Evolutionary conservation across 2,113 vertebrate genomes (phyloP).

Genomic region (Pluvialis apricaria): DNA sequence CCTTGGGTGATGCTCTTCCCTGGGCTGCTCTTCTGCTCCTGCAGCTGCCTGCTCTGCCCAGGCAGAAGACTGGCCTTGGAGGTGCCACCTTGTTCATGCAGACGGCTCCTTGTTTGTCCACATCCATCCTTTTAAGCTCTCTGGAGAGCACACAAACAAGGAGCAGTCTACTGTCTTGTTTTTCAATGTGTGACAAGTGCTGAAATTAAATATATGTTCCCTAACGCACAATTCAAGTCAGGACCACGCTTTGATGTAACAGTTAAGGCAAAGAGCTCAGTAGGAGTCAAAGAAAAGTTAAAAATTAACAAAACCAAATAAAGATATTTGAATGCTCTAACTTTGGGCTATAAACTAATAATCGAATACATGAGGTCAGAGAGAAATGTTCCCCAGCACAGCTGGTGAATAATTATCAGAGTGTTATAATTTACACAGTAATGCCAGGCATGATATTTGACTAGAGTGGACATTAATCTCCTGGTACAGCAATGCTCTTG

Average conservation of each 20-base stretch:
- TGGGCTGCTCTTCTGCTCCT: background rate
- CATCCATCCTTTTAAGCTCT: background rate
- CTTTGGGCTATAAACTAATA: background rate
- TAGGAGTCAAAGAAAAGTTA: background rate
- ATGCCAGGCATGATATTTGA: background rate
- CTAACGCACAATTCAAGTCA: background rate
- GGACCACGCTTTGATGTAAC: background rate
- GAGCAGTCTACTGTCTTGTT: background rate
- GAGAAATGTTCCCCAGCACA: background rate
- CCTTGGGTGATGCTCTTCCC: background rate
- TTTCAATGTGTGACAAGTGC: background rate
- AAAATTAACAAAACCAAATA: background rate
- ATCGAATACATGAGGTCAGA: background rate
- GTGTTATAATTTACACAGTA: background rate
- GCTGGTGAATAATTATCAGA: background rate
- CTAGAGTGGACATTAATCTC: background rate
- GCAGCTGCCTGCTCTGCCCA: background rate
- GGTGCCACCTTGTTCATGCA: background rate
- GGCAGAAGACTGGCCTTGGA: background rate
- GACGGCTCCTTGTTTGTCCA: background rate
- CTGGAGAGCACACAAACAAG: background rate
- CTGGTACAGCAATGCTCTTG: background rate
- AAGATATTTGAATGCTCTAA: background rate
- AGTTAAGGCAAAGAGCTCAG: background rate
- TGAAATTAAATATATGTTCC: background rate